Evolutionary conservation across 2,797 vertebrate genomes (phyloP), one percentile per base, ranked within the genome.

Genomic region (Enteromius radiatus): DNA sequence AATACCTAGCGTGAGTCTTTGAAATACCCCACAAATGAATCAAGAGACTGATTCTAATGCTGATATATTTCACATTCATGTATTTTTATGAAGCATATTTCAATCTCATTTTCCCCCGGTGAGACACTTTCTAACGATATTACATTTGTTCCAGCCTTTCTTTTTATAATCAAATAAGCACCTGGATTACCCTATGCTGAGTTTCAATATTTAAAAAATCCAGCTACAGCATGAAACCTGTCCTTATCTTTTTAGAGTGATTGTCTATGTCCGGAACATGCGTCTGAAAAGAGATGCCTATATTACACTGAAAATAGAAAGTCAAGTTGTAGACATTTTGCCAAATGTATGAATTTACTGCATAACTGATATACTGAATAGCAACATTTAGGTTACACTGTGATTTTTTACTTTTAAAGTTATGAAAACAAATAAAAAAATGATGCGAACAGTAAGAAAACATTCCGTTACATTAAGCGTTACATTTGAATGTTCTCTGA

Each of bases 31-130:
- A 54, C 45, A 68, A 67, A 78, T 65, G 7, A 23, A n/a, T n/a
- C n/a, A n/a, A n/a, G n/a, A n/a, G n/a, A 59, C 52, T 19, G 23
- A 63, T 28, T 64, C 26, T 47, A 47, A 36, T 33, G 12, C 41
- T 33, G 28, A 45, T 47, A 10, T 31, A 36, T 78, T 65, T 65
- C 76, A 36, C 43, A 49, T 78, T 26, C 59, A 77, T 64, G 47
- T 74, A 74, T 54, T 74, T 54, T 52, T 65, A 38, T 38, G 63
- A 67, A 36, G 19, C 76, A 17, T 3, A 78, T 65, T 65, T 23
- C 43, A 33, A 36, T 23, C 47, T 74, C 31, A 54, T 73, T 73
- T 28, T 74, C 28, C 19, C 21, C 11, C 0, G 19, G n/a, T 73
- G 71, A 36, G 47, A 31, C 1, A 1, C 70, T 52, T 33, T 33